phyloP scores from a whole-genome alignment of 2,113 vertebrate species.

The Tragelaphus buxtoni region DNA sequence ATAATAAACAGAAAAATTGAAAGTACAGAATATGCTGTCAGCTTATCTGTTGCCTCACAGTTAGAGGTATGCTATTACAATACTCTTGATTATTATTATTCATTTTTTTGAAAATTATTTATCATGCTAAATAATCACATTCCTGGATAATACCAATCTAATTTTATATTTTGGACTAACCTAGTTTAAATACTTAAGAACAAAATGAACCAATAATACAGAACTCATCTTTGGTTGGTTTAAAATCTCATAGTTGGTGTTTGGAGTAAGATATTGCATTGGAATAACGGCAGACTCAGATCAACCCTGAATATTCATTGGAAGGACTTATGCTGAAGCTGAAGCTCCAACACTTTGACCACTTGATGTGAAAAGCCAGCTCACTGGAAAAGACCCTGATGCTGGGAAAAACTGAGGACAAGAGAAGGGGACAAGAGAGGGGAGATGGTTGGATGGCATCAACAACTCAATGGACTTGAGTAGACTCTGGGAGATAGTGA shows the following conservation, averaged over 20 bases:
- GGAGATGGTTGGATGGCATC: neutral
- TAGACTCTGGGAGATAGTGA: neutral
- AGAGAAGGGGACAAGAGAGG: neutral
- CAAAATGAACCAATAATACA: neutral
- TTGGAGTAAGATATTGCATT: neutral
- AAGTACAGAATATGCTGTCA: neutral
- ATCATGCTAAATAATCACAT: neutral
- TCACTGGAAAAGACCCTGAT: neutral
- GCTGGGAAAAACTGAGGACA: neutral
- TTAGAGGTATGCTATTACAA: neutral
- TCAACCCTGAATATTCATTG: neutral
- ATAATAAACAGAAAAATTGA: neutral
- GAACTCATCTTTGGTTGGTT: neutral
- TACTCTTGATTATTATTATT: neutral
- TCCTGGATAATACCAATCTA: neutral
- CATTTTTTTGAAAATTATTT: neutral
- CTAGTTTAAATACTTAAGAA: neutral
- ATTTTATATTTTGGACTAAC: neutral
- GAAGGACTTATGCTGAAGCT: neutral
- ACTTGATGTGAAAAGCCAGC: neutral
- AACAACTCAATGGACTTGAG: neutral
- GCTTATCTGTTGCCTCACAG: neutral
- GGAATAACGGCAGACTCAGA: neutral
- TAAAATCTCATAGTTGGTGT: neutral
- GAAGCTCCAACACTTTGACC: neutral